Percentiles rank a stretch among this genome's conserved stretches.
phyloP scores from a whole-genome alignment of 2,797 vertebrate genomes.

The Chrosomus eos region DNA sequence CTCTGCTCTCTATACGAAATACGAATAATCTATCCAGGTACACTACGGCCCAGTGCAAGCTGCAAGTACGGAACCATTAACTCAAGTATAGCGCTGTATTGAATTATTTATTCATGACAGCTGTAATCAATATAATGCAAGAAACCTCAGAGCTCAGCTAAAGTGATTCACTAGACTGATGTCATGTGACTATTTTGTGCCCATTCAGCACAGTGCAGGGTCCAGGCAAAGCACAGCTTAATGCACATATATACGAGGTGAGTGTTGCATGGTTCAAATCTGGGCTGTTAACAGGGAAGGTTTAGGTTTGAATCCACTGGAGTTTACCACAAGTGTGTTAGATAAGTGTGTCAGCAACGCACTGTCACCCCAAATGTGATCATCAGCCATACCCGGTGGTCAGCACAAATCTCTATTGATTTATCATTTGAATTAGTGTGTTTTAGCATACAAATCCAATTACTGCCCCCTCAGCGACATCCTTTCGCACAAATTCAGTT shows the following conservation, averaged over 20 bases:
- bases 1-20: neutral
- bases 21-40: neutral
- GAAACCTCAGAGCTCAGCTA: constrained; percentile 25
- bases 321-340: neutral
- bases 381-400: neutral
- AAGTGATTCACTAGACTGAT: constrained; percentile 28
- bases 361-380: neutral
- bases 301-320: neutral
- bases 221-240: neutral
- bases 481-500: neutral
- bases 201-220: constrained; percentile 10
- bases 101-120: constrained; percentile 40
- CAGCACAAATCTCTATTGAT: constrained; percentile 22
- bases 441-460: constrained; percentile 8
- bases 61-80: neutral
- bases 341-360: neutral
- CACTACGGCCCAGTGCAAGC: neutral
- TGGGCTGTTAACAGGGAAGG: neutral
- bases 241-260: neutral
- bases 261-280: neutral
- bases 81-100: neutral
- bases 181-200: constrained; percentile 25
- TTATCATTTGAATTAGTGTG: neutral
- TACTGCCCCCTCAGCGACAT: neutral
- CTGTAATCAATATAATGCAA: constrained; percentile 30